These are phyloP conservation scores for Opisthocomus hoazin DNA, from an alignment of 2,113 vertebrate species.

Conservation along the genomic window DNA sequence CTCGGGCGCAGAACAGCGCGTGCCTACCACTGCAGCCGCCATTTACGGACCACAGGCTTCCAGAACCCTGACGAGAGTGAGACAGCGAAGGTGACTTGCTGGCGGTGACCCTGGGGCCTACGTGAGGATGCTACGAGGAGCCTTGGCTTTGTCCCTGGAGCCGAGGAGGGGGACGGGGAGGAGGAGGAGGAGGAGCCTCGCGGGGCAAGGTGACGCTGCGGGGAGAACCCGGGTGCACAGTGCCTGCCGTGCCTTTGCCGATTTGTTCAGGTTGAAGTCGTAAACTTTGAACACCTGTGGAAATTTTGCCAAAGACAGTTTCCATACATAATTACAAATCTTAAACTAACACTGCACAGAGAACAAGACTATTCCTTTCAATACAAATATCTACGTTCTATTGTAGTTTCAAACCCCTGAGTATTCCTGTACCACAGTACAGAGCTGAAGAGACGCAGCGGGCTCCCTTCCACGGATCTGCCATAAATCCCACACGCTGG, in stretches of 20 bases:
- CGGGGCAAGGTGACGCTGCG: not conserved
- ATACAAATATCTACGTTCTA: conserved; percentile 71
- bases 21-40: rapidly evolving
- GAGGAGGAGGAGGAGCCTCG: not conserved
- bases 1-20: not conserved
- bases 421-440: conserved; percentile 76
- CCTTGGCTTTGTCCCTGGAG: not conserved
- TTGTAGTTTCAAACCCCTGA: conserved; percentile 78
- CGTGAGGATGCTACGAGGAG: too few species aligned
- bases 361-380: conserved; percentile 67
- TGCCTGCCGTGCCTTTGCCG: conserved; percentile 42
- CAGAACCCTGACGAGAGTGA: not conserved
- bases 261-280: conserved; percentile 74
- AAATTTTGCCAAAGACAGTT: conserved; percentile 74
- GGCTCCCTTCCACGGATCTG: conserved; percentile 59
- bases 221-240: not conserved
- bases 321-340: conserved; percentile 66
- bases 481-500: conserved; percentile 12
- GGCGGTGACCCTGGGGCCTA: too few species aligned
- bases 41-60: not conserved
- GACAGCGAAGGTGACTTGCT: too few species aligned
- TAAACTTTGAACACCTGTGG: conserved; percentile 79
- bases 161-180: not conserved
- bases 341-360: conserved; percentile 78
- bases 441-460: conserved; percentile 65